phyloP scores from a whole-genome alignment of 2,113 vertebrate genomes.

The Tychaedon coryphoeus region DNA sequence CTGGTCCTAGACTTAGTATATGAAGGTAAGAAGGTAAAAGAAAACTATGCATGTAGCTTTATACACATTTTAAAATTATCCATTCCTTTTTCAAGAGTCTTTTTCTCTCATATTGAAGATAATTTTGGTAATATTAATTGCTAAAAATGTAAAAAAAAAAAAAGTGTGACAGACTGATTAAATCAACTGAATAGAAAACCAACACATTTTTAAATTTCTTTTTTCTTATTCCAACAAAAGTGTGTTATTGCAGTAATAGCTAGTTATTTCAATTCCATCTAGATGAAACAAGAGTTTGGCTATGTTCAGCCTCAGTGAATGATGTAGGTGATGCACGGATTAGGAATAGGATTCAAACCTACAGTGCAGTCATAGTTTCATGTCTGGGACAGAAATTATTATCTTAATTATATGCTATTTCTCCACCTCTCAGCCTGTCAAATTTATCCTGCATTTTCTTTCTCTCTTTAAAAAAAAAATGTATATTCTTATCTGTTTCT shows the following conservation, averaged over 20 bases:
- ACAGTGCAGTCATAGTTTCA: not conserved
- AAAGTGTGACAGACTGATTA: not conserved
- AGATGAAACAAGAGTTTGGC: not conserved
- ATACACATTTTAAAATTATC: not conserved
- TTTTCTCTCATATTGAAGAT: not conserved
- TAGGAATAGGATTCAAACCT: not conserved
- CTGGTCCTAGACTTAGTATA: not conserved
- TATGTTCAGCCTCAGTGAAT: not conserved
- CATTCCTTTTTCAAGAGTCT: not conserved
- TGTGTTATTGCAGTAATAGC: not conserved
- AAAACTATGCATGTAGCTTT: not conserved
- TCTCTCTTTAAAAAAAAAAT: not conserved
- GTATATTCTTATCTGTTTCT: not conserved
- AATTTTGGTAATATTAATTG: not conserved
- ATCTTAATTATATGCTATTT: not conserved
- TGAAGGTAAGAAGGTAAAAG: not conserved
- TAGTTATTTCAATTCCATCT: not conserved
- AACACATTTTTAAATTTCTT: not conserved
- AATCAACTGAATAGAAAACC: not conserved
- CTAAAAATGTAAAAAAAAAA: not conserved
- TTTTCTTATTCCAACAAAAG: not conserved
- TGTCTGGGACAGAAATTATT: not conserved
- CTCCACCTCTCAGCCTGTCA: not conserved
- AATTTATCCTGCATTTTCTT: not conserved
- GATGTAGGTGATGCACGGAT: not conserved